Evolutionary conservation across 2,888 invertebrate species (phyloP).

Genomic region (Calliscelio sp.): DNA sequence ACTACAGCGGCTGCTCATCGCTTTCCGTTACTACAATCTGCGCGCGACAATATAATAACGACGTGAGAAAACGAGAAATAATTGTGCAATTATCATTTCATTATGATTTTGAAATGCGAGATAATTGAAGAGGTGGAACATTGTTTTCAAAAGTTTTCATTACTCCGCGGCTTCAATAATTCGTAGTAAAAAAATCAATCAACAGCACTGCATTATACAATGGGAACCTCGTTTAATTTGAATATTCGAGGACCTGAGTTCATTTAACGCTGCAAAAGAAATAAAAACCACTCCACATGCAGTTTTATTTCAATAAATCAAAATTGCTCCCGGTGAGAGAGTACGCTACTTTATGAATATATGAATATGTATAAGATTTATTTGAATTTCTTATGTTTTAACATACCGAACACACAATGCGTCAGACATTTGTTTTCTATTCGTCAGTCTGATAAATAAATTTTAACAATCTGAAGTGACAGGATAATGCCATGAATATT

Average conservation of each 20-base stretch:
- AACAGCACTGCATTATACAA: slow-evolving; percentile 46
- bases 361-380: slow-evolving; percentile 68
- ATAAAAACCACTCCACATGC: slow-evolving; percentile 58
- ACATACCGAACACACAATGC: slow-evolving; percentile 38
- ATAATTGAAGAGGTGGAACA: slow-evolving; percentile 16
- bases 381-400: slow-evolving; percentile 66
- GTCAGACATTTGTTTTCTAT: slow-evolving; percentile 47
- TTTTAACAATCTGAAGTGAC: slow-evolving; percentile 40
- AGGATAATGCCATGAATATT: slow-evolving; percentile 44
- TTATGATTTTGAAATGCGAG: slow-evolving; percentile 22
- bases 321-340: slow-evolving; percentile 59
- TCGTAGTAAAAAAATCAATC: slow-evolving; percentile 54
- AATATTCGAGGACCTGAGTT: slow-evolving; percentile 61
- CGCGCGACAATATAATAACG: slow-evolving; percentile 3
- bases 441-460: slow-evolving; percentile 52
- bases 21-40: background rate
- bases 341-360: slow-evolving; percentile 55
- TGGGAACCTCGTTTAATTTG: slow-evolving; percentile 55
- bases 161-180: slow-evolving; percentile 28
- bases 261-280: slow-evolving; percentile 55
- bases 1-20: background rate
- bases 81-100: slow-evolving; percentile 25
- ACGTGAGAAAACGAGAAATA: slow-evolving; percentile 4
- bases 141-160: slow-evolving; percentile 32
- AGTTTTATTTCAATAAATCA: slow-evolving; percentile 70